A percentile compares a stretch with the other conserved stretches of the same genome.
These are phyloP conservation scores for Pheosia gnoma DNA, from an alignment of 2,888 invertebrate genomes.

Conservation along the genomic window DNA sequence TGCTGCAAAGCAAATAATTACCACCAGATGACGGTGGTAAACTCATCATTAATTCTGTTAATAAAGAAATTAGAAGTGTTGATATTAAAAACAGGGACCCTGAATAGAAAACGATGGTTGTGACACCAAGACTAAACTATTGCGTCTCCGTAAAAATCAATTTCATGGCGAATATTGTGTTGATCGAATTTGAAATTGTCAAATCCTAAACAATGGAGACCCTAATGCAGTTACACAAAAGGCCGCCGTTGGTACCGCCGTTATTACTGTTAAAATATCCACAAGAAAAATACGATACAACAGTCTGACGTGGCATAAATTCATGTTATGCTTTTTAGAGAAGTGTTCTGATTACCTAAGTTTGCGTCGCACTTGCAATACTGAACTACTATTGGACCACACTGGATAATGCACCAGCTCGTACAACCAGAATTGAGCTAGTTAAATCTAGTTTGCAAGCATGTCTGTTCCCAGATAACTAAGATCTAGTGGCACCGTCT, in stretches of 20 bases:
- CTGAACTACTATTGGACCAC: too few species aligned
- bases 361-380: too few species aligned
- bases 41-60: neutral
- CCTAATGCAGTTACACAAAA: conserved; percentile 6
- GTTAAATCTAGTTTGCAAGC: too few species aligned
- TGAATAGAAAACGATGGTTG: neutral
- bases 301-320: too few species aligned
- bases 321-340: too few species aligned
- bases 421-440: too few species aligned
- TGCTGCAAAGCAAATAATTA: too few species aligned
- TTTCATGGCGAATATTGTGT: conserved; percentile 2
- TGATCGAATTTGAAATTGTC: conserved; percentile 4
- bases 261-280: neutral
- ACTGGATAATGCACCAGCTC: too few species aligned
- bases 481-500: too few species aligned
- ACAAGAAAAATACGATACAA: neutral
- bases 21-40: neutral
- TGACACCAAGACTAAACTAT: neutral
- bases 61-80: neutral
- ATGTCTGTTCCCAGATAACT: too few species aligned
- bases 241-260: neutral
- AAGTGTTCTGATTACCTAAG: too few species aligned
- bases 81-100: neutral
- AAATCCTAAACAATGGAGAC: conserved; percentile 1
- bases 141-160: conserved; percentile 4